A percentile compares a stretch with the other conserved stretches of the same genome.
phyloP scores from a whole-genome alignment of 2,113 vertebrate species.

The Sula dactylatra region DNA sequence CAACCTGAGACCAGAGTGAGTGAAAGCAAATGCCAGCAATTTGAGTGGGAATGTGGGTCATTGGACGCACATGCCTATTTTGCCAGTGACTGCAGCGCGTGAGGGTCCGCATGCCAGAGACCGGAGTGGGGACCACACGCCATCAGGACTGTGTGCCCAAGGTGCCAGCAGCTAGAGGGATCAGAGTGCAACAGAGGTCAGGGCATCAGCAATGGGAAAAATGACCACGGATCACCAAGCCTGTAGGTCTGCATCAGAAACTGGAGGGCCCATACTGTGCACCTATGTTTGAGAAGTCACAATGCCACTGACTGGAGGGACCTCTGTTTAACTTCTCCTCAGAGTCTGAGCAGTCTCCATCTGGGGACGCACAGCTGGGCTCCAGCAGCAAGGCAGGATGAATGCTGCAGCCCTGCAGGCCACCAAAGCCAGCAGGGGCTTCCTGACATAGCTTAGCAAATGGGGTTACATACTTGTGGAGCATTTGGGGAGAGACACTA shows the following conservation, averaged over 20 bases:
- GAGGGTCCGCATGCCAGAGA: not conserved
- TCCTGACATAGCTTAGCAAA: not conserved
- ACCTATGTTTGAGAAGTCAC: not conserved
- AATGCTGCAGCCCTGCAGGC: not conserved
- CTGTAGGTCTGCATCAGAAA: not conserved
- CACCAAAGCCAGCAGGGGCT: not conserved
- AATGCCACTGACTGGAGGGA: not conserved
- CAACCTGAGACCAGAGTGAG: not conserved
- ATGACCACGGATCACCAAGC: not conserved
- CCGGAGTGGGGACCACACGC: not conserved
- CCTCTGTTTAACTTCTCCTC: not conserved
- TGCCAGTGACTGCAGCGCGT: accelerated
- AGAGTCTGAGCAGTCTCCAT: not conserved
- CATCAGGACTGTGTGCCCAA: accelerated
- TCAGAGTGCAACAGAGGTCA: not conserved
- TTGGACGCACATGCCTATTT: accelerated
- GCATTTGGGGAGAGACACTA: not conserved
- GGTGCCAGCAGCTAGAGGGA: not conserved
- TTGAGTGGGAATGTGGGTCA: accelerated
- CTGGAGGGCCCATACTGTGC: not conserved
- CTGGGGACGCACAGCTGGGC: not conserved
- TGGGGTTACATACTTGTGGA: not conserved
- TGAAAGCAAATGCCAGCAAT: not conserved
- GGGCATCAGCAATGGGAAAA: not conserved
- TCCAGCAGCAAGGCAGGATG: not conserved